Evolutionary conservation across 2,888 invertebrate species (phyloP), one percentile per base, ranked within the genome.

Genomic region (Therioaphis trifolii): DNA sequence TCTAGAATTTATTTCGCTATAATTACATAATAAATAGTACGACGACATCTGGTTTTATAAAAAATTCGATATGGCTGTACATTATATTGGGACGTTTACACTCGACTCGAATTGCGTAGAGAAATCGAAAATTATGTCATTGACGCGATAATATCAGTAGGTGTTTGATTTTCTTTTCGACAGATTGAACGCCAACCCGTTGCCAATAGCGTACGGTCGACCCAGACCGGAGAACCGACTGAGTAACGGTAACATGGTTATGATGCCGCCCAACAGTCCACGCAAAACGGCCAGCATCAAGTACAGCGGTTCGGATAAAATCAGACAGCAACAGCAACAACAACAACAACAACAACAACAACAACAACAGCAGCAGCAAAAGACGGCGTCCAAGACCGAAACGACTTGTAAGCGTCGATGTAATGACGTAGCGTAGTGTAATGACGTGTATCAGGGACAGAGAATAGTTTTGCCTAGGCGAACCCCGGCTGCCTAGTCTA

Each of bases 181-280:
- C 29, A 82, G 82, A 27, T 29, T 82, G n/a, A 82, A 82, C 15
- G 82, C 82, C 5, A 82, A 82, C 18, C 72, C 82, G 3, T 40
- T 82, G 63, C 74, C 72, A 0, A 40, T 82, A 52, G 74, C 74
- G 14, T 82, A 74, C n/a, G 61, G 74, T 21, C 58, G 82, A n/a
- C 49, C 74, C 0, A 63, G 52, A 18, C 61, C 21, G 1, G 58
- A 61, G 21, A 72, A 24, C 14, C 27, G 68, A 18, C 9, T 82
- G 52, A 82, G 52, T 24, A 82, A 82, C 27, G 82, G 82, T 4
- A 82, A 82, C 35, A 82, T 74, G 63, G 74, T 82, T 0, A 66
- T 82, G 82, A 74, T 82, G 1, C 82, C 74, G 1, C 74, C 82
- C 0, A n/a, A 24, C 2, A 63, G 72, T 4, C 82, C 82, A 0